Conservation (phyloP, 2,888 invertebrate species). For the Eupithecia subumbrata region DNA sequence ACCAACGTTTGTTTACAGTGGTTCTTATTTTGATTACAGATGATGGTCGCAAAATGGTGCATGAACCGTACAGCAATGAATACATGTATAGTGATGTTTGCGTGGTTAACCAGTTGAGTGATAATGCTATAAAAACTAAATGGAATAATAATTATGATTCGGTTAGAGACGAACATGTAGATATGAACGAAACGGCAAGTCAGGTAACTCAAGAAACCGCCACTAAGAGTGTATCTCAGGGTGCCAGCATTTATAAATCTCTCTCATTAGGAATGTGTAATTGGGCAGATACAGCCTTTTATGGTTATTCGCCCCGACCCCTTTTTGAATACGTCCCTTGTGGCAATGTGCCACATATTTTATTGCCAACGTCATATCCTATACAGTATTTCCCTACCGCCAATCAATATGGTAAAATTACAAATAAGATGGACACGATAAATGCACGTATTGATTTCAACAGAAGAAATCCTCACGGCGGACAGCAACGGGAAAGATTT, state of each 20-base stretch:
- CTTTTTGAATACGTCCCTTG: background rate
- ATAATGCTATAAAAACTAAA: background rate
- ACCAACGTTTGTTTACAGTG: background rate
- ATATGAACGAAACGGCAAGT: background rate
- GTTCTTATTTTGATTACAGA: background rate
- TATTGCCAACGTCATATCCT: background rate
- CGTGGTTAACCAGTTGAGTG: background rate
- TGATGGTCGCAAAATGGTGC: background rate
- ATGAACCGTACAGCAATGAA: background rate
- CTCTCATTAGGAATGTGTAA: background rate
- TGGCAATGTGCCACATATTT: background rate
- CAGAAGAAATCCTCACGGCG: background rate
- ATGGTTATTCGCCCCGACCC: background rate
- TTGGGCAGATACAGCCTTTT: background rate
- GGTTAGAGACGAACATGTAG: background rate
- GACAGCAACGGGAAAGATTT: background rate
- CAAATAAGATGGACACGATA: background rate
- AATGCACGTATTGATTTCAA: background rate
- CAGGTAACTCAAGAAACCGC: background rate
- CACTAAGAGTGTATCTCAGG: background rate
- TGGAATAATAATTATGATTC: background rate
- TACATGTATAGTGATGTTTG: background rate
- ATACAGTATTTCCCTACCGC: background rate
- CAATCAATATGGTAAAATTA: background rate
- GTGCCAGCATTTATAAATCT: background rate